Conservation (phyloP, 2,113 vertebrate genomes). For the Macroglossus sobrinus region DNA sequence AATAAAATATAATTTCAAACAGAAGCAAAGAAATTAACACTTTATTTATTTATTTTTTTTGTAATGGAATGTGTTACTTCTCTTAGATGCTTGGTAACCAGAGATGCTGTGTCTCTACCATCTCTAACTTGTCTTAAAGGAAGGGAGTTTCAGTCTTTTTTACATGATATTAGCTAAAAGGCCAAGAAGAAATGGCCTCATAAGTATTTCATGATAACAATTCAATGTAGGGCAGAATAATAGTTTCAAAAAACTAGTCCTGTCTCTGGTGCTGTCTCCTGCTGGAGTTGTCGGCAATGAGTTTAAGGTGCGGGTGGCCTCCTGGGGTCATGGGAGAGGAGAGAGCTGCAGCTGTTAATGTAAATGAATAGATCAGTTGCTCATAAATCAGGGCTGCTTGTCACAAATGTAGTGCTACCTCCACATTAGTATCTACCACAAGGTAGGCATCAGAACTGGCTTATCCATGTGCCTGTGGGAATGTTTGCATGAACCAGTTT, state of each 20-base stretch:
- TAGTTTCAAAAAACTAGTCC: not conserved
- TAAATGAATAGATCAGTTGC: not conserved
- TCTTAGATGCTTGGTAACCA: not conserved
- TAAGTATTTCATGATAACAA: not conserved
- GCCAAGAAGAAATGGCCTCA: not conserved
- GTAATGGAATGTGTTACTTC: not conserved
- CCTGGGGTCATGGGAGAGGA: not conserved
- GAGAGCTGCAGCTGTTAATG: not conserved
- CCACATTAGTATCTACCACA: not conserved
- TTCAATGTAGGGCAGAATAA: not conserved
- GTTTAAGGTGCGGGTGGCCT: not conserved
- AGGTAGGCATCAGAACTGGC: not conserved
- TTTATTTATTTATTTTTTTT: not conserved
- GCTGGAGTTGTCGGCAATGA: too few relatives aligned
- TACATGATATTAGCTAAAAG: not conserved
- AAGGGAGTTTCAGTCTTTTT: not conserved
- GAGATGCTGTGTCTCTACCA: not conserved
- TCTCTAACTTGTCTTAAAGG: not conserved
- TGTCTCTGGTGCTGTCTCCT: not conserved
- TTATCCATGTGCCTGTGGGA: not conserved
- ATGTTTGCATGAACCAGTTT: not conserved
- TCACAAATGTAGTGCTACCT: not conserved
- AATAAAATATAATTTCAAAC: conserved; percentile 3
- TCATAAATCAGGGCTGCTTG: not conserved
- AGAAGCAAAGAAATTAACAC: not conserved